A percentile compares a stretch with the other conserved stretches of the same genome.
These are phyloP conservation scores for Anhinga anhinga DNA, from an alignment of 2,113 vertebrate genomes.

Conservation along the genomic window DNA sequence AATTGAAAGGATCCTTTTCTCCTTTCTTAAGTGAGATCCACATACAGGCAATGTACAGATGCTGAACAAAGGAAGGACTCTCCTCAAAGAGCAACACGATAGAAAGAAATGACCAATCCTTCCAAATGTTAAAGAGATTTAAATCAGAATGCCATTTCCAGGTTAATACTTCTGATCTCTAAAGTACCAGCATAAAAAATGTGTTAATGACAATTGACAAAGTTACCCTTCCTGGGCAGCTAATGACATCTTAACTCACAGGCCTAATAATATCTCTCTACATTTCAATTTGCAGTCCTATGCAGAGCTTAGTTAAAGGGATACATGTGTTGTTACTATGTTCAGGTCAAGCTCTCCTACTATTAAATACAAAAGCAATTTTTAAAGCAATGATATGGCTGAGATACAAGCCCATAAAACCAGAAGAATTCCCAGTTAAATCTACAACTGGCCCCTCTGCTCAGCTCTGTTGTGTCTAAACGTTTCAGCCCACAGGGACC, in stretches of 20 bases:
- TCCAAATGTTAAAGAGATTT: background rate
- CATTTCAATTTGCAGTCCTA: background rate
- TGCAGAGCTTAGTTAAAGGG: background rate
- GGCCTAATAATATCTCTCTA: background rate
- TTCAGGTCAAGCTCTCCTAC: constrained; percentile 7
- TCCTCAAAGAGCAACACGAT: background rate
- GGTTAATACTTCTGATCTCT: background rate
- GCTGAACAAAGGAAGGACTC: background rate
- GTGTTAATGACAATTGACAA: background rate
- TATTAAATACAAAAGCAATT: constrained; percentile 54
- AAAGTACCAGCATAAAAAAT: constrained; percentile 2
- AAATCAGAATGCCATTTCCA: background rate
- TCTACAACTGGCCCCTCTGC: background rate
- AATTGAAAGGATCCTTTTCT: background rate
- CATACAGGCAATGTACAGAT: background rate
- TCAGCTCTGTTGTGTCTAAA: constrained; percentile 32
- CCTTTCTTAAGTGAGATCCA: background rate
- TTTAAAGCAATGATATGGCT: constrained; percentile 44
- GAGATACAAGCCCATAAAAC: constrained; percentile 30
- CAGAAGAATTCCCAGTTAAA: constrained; percentile 14
- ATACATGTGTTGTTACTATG: background rate
- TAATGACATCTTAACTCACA: constrained; percentile 1
- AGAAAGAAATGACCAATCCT: background rate
- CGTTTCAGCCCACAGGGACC: background rate
- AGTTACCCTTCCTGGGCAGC: background rate